Evolutionary conservation across 37 sponge, comb jelly and placozoan species (phyloP).

Genomic region (Ianthella basta): DNA sequence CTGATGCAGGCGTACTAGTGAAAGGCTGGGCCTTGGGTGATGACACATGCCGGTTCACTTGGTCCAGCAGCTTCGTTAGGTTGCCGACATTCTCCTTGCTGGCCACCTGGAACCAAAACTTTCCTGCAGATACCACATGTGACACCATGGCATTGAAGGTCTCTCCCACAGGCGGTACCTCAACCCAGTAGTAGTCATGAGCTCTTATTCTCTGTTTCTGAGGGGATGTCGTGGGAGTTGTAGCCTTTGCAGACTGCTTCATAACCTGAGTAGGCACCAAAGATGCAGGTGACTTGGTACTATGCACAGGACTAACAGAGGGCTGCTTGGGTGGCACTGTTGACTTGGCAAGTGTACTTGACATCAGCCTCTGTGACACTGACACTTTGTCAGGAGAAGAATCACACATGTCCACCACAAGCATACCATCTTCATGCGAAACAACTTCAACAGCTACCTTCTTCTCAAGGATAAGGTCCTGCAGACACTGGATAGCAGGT

Average conservation of each 20-base stretch:
- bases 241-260: background rate
- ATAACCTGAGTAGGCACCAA: background rate
- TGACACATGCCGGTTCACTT: background rate
- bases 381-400: too few species aligned
- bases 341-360: too few species aligned
- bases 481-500: background rate
- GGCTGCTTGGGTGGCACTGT: too few species aligned
- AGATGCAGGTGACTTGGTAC: background rate
- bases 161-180: background rate
- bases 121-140: conserved; percentile 20
- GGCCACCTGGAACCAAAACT: conserved; percentile 16
- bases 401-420: too few species aligned
- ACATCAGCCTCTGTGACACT: too few species aligned
- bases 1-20: background rate
- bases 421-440: too few species aligned
- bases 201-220: background rate
- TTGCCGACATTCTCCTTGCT: background rate
- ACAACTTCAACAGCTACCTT: background rate
- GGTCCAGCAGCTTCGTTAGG: background rate
- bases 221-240: background rate
- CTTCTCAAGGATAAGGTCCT: background rate
- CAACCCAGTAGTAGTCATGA: background rate
- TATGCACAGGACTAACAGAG: too few species aligned
- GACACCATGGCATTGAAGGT: conserved; percentile 23
- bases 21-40: background rate